Percentiles rank a stretch among this genome's conserved stretches.
Conservation (phyloP, 1,140 invertebrate species). For the Pseudomyrmex cubaensis region DNA sequence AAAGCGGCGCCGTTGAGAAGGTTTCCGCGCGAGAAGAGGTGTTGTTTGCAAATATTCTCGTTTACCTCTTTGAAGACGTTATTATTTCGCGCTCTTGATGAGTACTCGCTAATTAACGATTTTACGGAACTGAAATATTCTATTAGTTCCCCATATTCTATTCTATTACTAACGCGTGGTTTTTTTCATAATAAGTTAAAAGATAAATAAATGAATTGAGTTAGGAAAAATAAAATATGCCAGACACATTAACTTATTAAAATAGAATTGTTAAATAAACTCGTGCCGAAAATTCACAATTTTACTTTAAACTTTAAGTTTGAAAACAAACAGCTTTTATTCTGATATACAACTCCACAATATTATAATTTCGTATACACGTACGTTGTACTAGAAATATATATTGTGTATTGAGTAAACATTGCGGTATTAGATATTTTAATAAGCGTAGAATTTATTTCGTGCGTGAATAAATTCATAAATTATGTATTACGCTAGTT, state of each 20-base stretch:
- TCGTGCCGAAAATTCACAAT: too few relatives aligned
- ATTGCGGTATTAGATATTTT: too few relatives aligned
- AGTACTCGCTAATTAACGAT: slow-evolving; percentile 26
- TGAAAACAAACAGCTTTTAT: slow-evolving; percentile 12
- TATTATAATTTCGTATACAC: slow-evolving; percentile 2
- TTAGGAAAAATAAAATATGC: neutral
- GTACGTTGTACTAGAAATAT: too few relatives aligned
- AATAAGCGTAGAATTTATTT: too few relatives aligned
- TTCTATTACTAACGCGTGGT: neutral
- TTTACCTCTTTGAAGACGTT: neutral
- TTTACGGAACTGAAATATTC: slow-evolving; percentile 1
- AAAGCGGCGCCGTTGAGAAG: neutral
- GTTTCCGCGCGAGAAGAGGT: neutral
- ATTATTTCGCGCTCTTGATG: neutral
- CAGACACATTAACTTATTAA: neutral
- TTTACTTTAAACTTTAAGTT: too few relatives aligned
- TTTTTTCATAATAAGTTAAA: neutral
- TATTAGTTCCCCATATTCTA: neutral
- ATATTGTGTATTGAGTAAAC: too few relatives aligned
- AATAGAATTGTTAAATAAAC: neutral
- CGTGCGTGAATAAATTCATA: too few relatives aligned
- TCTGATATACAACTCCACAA: slow-evolving; percentile 2
- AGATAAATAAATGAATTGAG: neutral
- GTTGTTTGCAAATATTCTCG: slow-evolving; percentile 1
- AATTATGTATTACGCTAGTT: too few relatives aligned